Conservation (phyloP, 2,113 vertebrate species). For the Bombycilla garrulus region DNA sequence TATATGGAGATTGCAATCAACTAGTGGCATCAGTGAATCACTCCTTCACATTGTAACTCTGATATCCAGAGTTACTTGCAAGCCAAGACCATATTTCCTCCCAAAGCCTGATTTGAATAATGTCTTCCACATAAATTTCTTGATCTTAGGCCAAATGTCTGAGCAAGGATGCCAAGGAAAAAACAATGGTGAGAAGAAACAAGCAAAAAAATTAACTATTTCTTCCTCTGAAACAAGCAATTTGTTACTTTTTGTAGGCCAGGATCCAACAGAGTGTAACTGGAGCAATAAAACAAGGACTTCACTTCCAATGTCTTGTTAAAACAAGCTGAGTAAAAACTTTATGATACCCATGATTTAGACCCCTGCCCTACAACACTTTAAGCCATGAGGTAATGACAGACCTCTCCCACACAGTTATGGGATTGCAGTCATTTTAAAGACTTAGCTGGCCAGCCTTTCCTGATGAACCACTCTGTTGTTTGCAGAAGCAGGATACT, state of each 20-base stretch:
- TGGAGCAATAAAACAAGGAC: neutral
- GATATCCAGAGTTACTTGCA: neutral
- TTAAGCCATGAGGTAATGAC: neutral
- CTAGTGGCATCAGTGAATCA: neutral
- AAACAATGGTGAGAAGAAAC: neutral
- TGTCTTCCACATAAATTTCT: neutral
- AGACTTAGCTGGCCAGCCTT: neutral
- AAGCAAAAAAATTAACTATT: neutral
- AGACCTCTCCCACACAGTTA: neutral
- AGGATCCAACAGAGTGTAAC: neutral
- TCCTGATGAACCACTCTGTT: neutral
- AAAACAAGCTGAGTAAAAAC: neutral
- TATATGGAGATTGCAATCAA: neutral
- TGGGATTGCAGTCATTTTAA: neutral
- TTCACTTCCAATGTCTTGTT: neutral
- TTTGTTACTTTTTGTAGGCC: neutral
- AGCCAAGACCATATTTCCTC: neutral
- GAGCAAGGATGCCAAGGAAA: neutral
- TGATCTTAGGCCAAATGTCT: neutral
- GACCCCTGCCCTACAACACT: neutral
- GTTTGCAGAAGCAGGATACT: neutral
- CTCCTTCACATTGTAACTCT: neutral
- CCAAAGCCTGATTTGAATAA: neutral
- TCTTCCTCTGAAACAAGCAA: neutral
- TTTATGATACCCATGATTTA: neutral